Evolutionary conservation across 2,888 invertebrate species (phyloP).

Genomic region (Epicampocera succincta): DNA sequence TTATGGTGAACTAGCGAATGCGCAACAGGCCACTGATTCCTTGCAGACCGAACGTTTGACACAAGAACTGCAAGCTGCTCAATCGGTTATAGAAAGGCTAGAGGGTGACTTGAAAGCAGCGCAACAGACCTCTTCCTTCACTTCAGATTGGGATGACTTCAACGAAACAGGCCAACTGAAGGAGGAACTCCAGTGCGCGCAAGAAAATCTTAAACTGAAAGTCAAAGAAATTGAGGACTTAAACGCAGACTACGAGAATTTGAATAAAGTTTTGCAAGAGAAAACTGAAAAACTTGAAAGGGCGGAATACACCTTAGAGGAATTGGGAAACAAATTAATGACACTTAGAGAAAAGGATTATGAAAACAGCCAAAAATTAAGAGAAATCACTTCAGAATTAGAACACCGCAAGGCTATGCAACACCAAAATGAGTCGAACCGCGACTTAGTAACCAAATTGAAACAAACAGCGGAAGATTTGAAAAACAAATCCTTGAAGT

Average conservation of each 20-base stretch:
- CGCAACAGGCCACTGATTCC: constrained; percentile 5
- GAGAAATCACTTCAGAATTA: constrained; percentile 81
- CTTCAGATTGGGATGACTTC: constrained; percentile 56
- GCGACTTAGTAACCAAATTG: constrained; percentile 75
- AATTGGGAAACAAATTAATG: constrained; percentile 70
- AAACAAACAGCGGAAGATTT: constrained; percentile 82
- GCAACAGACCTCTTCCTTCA: constrained; percentile 39
- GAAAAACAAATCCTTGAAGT: constrained; percentile 83
- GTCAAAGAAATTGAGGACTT: constrained; percentile 57
- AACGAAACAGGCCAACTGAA: constrained; percentile 47
- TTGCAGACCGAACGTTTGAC: constrained; percentile 26
- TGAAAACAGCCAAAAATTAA: constrained; percentile 47
- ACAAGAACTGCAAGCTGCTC: constrained; percentile 25
- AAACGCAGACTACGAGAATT: constrained; percentile 54
- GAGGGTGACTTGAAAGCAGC: constrained; percentile 49
- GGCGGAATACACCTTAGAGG: constrained; percentile 67
- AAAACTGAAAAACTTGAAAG: constrained; percentile 61
- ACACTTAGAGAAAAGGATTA: constrained; percentile 63
- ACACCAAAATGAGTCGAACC: background rate
- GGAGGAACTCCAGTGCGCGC: constrained; percentile 54
- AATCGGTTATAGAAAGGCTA: constrained; percentile 36
- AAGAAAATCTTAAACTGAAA: constrained; percentile 57
- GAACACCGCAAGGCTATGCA: constrained; percentile 78
- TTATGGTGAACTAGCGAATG: constrained; percentile 21
- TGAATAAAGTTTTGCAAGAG: constrained; percentile 64